These are phyloP conservation scores for Astur gentilis DNA, from an alignment of 2,113 vertebrate genomes.

Conservation along the genomic window DNA sequence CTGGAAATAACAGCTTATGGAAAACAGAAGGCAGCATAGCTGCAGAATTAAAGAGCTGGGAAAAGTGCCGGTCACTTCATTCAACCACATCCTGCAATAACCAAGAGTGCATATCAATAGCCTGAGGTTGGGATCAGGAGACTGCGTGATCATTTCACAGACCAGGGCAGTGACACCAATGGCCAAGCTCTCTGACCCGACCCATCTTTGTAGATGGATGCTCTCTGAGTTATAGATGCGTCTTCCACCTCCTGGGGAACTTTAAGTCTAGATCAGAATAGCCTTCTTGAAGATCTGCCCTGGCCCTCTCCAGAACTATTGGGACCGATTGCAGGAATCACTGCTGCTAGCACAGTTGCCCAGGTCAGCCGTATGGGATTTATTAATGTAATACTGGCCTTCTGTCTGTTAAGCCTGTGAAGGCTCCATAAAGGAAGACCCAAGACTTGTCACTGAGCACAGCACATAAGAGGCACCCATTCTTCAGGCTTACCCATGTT, in stretches of 20 bases:
- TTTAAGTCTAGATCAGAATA: background rate
- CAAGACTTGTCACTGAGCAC: background rate
- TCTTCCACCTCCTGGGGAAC: background rate
- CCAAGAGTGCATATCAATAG: rapidly evolving
- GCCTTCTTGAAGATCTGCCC: background rate
- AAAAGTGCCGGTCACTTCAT: rapidly evolving
- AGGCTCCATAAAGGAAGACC: background rate
- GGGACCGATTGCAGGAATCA: background rate
- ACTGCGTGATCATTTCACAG: background rate
- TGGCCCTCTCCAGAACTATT: background rate
- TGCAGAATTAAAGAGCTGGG: background rate
- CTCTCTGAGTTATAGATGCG: background rate
- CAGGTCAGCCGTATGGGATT: background rate
- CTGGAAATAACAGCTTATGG: background rate
- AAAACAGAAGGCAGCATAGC: background rate
- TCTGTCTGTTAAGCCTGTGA: background rate
- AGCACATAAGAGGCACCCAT: background rate
- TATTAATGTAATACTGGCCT: too few species aligned
- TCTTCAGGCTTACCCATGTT: background rate
- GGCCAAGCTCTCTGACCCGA: background rate
- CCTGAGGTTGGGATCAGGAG: background rate
- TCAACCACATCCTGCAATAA: background rate
- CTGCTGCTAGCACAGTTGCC: background rate
- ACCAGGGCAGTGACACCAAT: background rate
- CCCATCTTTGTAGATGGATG: rapidly evolving